phyloP scores from a whole-genome alignment of 2,797 vertebrate genomes.

The Loriculus beryllinus region DNA sequence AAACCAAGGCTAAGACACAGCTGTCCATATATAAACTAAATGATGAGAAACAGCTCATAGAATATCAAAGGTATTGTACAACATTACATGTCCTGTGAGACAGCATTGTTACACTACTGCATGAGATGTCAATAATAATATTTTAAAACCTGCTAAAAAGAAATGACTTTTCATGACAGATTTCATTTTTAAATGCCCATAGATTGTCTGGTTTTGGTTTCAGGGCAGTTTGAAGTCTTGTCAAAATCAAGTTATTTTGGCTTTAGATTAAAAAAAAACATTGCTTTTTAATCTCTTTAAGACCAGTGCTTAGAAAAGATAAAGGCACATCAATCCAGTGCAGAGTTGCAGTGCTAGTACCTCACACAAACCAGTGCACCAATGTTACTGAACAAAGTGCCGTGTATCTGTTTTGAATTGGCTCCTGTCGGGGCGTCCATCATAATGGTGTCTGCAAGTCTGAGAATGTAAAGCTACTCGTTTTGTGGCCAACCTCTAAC shows the following conservation, averaged over 20 bases:
- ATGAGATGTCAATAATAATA: not conserved
- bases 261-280: not conserved
- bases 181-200: not conserved
- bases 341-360: not conserved
- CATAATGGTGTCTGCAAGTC: constrained; percentile 59
- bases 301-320: constrained; percentile 1
- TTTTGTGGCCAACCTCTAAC: constrained; percentile 60
- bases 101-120: not conserved
- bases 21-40: constrained; percentile 6
- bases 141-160: not conserved
- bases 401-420: constrained; percentile 24
- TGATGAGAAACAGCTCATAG: not conserved
- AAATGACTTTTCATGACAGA: not conserved
- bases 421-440: not conserved
- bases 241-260: constrained; percentile 28
- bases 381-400: not conserved
- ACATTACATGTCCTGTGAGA: not conserved
- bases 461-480: constrained; percentile 61
- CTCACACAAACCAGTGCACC: not conserved
- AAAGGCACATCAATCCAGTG: not conserved
- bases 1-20: not conserved
- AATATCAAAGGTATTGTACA: not conserved
- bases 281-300: not conserved
- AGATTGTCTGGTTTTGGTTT: constrained; percentile 20
- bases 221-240: not conserved